phyloP scores from a whole-genome alignment of 2,888 invertebrate species.

The Lochmaea capreae region DNA sequence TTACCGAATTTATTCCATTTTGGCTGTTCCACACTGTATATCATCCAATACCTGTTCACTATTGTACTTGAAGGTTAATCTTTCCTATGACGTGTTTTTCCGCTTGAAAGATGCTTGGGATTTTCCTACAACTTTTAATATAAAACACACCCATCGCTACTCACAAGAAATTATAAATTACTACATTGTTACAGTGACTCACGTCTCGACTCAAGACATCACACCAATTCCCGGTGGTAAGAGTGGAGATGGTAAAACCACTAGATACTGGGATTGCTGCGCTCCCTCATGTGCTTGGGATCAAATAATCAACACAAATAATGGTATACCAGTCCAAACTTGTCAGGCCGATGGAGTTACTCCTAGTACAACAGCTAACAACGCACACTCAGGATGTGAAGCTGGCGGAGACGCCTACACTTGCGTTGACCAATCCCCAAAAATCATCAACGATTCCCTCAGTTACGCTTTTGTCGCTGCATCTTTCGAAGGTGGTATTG shows the following conservation, averaged over 20 bases:
- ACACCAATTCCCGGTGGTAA: conserved; percentile 33
- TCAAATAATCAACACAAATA: conserved; percentile 30
- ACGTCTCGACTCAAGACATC: conserved; percentile 5
- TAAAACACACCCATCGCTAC: neutral
- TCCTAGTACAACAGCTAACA: conserved; percentile 5
- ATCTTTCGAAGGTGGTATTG: conserved; percentile 33
- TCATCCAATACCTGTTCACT: too few relatives aligned
- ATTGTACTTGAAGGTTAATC: too few relatives aligned
- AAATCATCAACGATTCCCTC: conserved; percentile 32
- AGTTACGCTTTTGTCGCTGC: conserved; percentile 33
- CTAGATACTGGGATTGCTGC: conserved; percentile 47
- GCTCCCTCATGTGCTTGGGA: conserved; percentile 44
- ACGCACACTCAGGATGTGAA: conserved; percentile 37
- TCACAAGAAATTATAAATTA: too few relatives aligned
- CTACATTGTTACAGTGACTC: neutral
- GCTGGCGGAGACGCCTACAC: conserved; percentile 40
- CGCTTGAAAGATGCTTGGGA: too few relatives aligned
- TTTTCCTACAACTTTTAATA: too few relatives aligned
- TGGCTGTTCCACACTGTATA: too few relatives aligned
- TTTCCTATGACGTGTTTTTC: too few relatives aligned
- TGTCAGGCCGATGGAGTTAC: conserved; percentile 39
- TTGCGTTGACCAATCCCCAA: conserved; percentile 35
- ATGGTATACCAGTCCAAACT: conserved; percentile 34
- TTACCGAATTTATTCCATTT: too few relatives aligned
- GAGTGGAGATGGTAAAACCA: conserved; percentile 39